Base-by-base conservation (phyloP, 2,888 invertebrate species). In the Leptinotarsa rubiginosa region DNA sequence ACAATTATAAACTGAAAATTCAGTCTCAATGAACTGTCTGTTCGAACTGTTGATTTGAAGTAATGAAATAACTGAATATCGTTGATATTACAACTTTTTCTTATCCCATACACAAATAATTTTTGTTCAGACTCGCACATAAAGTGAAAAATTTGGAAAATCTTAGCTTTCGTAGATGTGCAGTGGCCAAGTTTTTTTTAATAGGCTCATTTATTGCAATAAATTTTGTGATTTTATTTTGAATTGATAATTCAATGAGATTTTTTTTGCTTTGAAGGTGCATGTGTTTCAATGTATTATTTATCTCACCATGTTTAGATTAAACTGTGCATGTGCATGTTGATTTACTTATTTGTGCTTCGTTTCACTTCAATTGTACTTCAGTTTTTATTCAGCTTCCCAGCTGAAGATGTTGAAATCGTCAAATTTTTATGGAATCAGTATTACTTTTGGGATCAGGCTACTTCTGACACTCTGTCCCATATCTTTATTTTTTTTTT, bases 301-400 rank as follows among this genome's bases (percentile, higher is more conserved):
- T 74, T 68, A 65, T 54, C 49, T 31, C 31, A 18, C 59, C 15
- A 68, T 67, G 70, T 70, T 68, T 70, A 69, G 54, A 62, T 69
- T 67, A 74, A 74, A 70, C 69, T 74, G 47, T 80, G 82, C 81
- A 79, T 79, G 79, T 79, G 79, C 78, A 81, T 81, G 79, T 79
- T 77, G 79, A 75, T 78, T 76, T 77, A 67, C 47, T 70, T 77
- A 69, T 67, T 69, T 74, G 68, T 75, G 72, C 72, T 65, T 75
- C 70, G 47, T 41, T 62, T 31, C 20, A 56, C n/a, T 15, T 62
- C 31, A 62, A 7, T 62, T 25, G 25, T 62, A 50, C 50, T 50
- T 16, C 16, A 50, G n/a, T 50, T 50, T 2, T 50, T n/a, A 50
- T 5, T 0, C 50, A 50, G 50, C 5, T 50, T n/a, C 10, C 41